A percentile compares a stretch with the other conserved stretches of the same genome.
These are phyloP conservation scores for Penaeus chinensis DNA, from an alignment of 1,140 invertebrate species.

Conservation along the genomic window DNA sequence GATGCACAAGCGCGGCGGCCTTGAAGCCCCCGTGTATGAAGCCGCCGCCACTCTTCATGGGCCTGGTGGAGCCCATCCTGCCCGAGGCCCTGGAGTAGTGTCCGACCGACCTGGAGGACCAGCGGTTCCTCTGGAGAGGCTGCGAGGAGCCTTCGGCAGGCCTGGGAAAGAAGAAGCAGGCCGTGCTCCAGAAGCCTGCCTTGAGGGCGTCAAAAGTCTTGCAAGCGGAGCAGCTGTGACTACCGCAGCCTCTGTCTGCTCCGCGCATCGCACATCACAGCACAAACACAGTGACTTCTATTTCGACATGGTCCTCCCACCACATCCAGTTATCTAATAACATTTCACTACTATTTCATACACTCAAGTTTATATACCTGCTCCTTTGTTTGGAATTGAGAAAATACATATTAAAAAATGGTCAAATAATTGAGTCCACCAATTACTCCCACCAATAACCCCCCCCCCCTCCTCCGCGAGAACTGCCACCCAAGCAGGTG, in stretches of 20 bases:
- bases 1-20: neutral
- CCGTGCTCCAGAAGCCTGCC: constrained; percentile 3
- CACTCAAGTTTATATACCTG: no score
- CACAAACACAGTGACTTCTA: no score
- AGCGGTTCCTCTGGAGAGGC: no score
- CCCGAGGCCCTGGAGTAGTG: neutral
- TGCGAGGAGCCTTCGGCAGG: neutral
- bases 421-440: no score
- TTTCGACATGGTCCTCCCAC: no score
- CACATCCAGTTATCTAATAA: no score
- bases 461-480: no score
- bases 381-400: no score
- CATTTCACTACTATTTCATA: no score
- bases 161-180: neutral
- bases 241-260: neutral
- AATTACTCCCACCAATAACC: no score
- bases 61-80: constrained; percentile 24
- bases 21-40: constrained; percentile 39
- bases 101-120: neutral
- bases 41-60: neutral
- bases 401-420: no score
- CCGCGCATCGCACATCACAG: neutral
- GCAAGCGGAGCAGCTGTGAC: constrained; percentile 4
- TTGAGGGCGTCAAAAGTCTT: neutral
- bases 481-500: no score